phyloP scores from a whole-genome alignment of 1,140 invertebrate genomes.

The Copidosoma floridanum region DNA sequence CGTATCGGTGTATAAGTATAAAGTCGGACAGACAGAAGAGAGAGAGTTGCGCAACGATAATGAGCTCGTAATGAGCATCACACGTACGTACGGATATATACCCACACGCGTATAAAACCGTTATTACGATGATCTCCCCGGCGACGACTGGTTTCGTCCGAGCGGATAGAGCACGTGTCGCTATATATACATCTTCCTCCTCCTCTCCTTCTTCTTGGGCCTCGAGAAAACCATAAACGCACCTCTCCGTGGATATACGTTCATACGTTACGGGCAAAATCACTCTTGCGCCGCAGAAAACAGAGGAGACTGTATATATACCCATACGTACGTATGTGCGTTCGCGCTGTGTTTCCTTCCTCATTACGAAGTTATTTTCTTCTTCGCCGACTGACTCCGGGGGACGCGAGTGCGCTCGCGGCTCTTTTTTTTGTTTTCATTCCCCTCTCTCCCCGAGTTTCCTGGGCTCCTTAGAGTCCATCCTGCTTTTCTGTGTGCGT shows the following conservation, averaged over 20 bases:
- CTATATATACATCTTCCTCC: not conserved
- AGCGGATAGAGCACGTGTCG: not conserved
- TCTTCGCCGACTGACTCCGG: not conserved
- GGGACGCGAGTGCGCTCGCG: not conserved
- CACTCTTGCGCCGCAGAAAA: conserved; percentile 4
- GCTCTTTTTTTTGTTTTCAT: no score
- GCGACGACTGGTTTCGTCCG: conserved; percentile 2
- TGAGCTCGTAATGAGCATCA: no score
- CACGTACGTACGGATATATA: no score
- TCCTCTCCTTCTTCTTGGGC: no score
- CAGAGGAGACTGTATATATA: no score
- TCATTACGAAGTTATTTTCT: conserved; percentile 6
- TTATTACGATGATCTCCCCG: not conserved
- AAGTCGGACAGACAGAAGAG: not conserved
- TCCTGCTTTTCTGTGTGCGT: no score
- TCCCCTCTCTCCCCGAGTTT: not conserved
- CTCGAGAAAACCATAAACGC: conserved; percentile 1
- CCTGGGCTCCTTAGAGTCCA: no score
- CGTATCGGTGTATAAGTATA: no score
- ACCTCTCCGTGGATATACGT: no score
- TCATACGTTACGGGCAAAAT: conserved; percentile 14
- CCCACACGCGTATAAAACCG: not conserved
- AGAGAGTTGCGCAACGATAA: conserved; percentile 13
- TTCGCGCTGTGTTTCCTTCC: conserved; percentile 9
- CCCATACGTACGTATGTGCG: no score